A percentile compares a stretch with the other conserved stretches of the same genome.
These are phyloP conservation scores for Brachyhypopomus occidentalis DNA, from an alignment of 2,113 vertebrate species.

Conservation along the genomic window DNA sequence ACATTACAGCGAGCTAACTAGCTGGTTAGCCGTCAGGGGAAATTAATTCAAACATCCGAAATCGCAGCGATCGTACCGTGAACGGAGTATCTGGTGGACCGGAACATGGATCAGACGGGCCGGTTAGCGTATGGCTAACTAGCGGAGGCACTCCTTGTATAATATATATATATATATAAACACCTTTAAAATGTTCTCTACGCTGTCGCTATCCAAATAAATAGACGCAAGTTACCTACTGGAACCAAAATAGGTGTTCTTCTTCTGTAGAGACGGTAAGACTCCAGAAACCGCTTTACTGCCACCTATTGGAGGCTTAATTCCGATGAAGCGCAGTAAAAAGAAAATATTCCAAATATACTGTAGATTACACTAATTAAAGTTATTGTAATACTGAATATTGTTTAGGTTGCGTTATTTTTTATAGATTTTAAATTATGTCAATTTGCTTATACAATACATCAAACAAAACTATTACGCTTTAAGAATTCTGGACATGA, in stretches of 20 bases:
- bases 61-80: constrained; percentile 66
- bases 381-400: too few species aligned
- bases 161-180: too few species aligned
- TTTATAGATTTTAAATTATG: too few species aligned
- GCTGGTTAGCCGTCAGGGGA: neutral
- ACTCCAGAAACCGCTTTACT: neutral
- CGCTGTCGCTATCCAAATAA: too few species aligned
- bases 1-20: too few species aligned
- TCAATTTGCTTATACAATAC: too few species aligned
- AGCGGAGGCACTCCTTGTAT: neutral
- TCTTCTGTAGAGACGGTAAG: neutral
- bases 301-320: constrained; percentile 7
- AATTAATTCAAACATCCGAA: neutral
- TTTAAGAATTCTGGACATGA: too few species aligned
- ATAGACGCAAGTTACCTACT: neutral
- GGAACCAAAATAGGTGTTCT: constrained; percentile 36
- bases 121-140: constrained; percentile 17
- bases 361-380: too few species aligned
- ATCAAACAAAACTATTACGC: too few species aligned
- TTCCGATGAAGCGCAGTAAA: neutral
- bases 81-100: constrained; percentile 69
- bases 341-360: too few species aligned
- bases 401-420: too few species aligned
- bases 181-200: neutral
- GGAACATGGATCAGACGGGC: constrained; percentile 67